Base-by-base conservation (phyloP, 2,888 invertebrate genomes). In the Andrena chrysosceles region DNA sequence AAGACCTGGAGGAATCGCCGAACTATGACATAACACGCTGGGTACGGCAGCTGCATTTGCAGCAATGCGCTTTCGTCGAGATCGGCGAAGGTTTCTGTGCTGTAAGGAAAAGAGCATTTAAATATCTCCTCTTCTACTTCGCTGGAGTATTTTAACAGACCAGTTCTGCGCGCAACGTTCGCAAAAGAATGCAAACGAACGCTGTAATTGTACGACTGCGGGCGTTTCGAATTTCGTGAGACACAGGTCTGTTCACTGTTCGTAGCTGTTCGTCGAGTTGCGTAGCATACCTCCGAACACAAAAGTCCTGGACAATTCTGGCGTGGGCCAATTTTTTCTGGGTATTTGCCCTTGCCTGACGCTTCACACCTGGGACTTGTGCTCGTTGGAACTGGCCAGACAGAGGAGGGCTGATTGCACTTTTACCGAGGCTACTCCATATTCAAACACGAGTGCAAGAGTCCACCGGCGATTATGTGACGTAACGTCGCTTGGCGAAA, bases 381-480 rank as follows among this genome's bases (percentile, higher is more conserved):
- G 94, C 87, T 91, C 94, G 0, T 76, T 91, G 0, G 89, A 91
- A 56, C 86, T 95, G 66, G 85, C 90, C 16, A 86, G 87, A 20
- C 87, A 89, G 35, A 85, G 93, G 49, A 87, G 91, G 59, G 83
- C 90, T 62, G 93, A 94, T 81, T 93, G 94, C 82, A 84, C 89
- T 83, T 93, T 94, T 70, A 90, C 88, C 71, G 92, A 91, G 83
- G 93, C 90, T 78, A 91, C 88, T 62, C 88, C 87, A 72, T 83
- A 70, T 26, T 84, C 85, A 26, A 89, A 86, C 52, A 91, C 88
- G 48, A 91, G 90, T 81, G 88, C 92, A 2, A 83, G 94, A 70
- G 94, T 95, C 1, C 94, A 95, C 84, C 90, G 94, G 64, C 91
- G 94, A 85, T 91, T 94, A 62, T 95, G 95, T 83, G 94, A 95